Percentiles rank a stretch among this genome's conserved stretches.
Conservation (phyloP, 2,113 vertebrate species). For the Oreochromis aureus region DNA sequence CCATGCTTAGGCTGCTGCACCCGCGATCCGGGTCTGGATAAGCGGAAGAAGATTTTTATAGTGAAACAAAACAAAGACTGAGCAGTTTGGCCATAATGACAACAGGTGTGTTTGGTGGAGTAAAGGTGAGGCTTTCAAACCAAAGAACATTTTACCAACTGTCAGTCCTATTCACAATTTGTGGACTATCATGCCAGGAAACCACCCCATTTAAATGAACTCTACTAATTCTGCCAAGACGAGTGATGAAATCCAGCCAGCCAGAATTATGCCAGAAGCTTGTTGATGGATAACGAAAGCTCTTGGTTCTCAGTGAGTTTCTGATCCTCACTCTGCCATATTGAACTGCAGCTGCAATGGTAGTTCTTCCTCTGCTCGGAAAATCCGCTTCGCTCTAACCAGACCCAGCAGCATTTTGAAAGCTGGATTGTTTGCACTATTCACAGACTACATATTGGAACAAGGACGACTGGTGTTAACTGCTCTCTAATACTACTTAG, state of each 20-base stretch:
- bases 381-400: neutral
- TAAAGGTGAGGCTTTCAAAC: neutral
- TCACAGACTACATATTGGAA: neutral
- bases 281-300: neutral
- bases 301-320: neutral
- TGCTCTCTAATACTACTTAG: neutral
- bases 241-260: neutral
- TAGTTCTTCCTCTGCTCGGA: neutral
- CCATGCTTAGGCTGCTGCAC: neutral
- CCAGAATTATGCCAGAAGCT: neutral
- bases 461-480: neutral
- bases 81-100: neutral
- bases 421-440: neutral
- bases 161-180: neutral
- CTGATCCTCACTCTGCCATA: neutral
- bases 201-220: neutral
- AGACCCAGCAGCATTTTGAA: neutral
- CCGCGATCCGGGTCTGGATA: neutral
- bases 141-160: neutral
- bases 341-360: neutral
- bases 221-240: neutral
- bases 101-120: neutral
- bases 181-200: neutral
- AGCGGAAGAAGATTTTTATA: neutral
- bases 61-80: accelerated